Conservation (phyloP, 2,797 vertebrate genomes). For the Argya squamiceps region DNA sequence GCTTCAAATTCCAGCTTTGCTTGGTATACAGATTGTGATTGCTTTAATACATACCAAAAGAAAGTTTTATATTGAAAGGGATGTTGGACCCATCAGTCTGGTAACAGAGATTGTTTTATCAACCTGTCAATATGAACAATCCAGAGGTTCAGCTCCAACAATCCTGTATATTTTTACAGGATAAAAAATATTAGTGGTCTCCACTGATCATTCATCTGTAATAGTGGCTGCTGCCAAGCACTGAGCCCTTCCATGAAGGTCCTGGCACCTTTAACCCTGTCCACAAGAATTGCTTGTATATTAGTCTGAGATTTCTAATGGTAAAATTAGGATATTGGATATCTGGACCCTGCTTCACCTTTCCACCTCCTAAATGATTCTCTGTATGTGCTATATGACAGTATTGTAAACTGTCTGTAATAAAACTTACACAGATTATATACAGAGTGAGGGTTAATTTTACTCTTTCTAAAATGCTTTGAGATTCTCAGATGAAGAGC, state of each 20-base stretch:
- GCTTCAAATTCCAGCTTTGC: not conserved
- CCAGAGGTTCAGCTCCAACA: not conserved
- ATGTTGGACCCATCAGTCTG: not conserved
- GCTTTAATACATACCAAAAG: not conserved
- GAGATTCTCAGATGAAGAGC: constrained; percentile 8
- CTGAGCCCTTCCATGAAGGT: not conserved
- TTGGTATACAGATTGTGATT: not conserved
- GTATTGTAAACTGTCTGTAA: not conserved
- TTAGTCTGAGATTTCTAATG: not conserved
- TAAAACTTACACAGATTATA: not conserved
- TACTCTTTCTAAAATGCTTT: constrained; percentile 34
- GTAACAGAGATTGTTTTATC: not conserved
- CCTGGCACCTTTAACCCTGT: not conserved
- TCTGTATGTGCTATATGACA: not conserved
- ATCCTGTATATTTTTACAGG: not conserved
- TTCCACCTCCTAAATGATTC: not conserved
- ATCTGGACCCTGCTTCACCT: not conserved
- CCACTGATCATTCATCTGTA: not conserved
- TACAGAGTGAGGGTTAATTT: constrained; percentile 5
- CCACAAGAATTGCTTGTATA: not conserved
- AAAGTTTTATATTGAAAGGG: not conserved
- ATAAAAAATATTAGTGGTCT: not conserved
- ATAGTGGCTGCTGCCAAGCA: not conserved
- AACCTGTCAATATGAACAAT: not conserved
- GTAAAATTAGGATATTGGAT: not conserved